These are phyloP conservation scores for Gymnocheta viridis DNA, from an alignment of 2,888 invertebrate species.

Conservation along the genomic window DNA sequence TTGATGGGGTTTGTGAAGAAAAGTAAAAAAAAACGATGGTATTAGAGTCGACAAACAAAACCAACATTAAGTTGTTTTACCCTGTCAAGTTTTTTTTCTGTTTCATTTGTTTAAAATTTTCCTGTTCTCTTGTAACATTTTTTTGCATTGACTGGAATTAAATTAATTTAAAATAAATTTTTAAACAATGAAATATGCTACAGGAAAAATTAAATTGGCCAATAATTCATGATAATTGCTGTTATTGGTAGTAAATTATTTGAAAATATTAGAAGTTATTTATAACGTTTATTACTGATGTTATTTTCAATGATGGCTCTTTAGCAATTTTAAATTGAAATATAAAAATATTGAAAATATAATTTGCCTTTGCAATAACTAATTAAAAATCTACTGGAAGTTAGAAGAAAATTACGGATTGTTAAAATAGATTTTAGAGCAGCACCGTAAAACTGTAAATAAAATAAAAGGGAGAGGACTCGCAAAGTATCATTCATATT, in stretches of 20 bases:
- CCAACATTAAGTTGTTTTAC: background rate
- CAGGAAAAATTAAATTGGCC: slow-evolving; percentile 20
- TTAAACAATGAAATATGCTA: background rate
- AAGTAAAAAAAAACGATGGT: background rate
- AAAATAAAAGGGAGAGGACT: too few species aligned
- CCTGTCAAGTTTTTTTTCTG: background rate
- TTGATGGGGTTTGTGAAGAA: slow-evolving; percentile 20
- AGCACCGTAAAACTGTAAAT: too few species aligned
- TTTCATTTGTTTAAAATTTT: slow-evolving; percentile 12
- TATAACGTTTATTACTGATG: background rate
- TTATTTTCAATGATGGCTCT: background rate
- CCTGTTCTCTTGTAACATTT: slow-evolving; percentile 20
- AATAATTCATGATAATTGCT: slow-evolving; percentile 40
- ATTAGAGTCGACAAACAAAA: background rate
- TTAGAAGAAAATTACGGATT: too few species aligned
- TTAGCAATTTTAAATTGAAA: too few species aligned
- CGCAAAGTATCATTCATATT: too few species aligned
- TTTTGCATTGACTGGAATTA: slow-evolving; percentile 1
- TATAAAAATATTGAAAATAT: too few species aligned
- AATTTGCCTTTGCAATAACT: too few species aligned
- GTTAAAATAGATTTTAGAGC: too few species aligned
- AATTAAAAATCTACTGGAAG: too few species aligned
- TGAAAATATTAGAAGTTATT: background rate
- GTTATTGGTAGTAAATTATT: background rate
- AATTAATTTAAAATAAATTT: slow-evolving; percentile 31